These are phyloP conservation scores for Gracilinanus agilis DNA, from an alignment of 2,113 vertebrate species.

Conservation along the genomic window DNA sequence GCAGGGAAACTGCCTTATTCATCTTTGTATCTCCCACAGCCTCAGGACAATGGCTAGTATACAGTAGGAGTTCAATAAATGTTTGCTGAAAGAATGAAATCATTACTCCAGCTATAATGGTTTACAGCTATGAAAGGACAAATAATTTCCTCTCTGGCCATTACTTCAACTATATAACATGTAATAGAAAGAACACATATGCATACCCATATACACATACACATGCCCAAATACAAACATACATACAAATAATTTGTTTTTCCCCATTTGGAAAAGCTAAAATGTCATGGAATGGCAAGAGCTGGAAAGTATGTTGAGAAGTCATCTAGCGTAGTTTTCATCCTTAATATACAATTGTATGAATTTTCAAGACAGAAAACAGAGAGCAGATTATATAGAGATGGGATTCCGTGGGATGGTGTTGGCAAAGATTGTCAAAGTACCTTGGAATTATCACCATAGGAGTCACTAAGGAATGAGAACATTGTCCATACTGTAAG, in stretches of 20 bases:
- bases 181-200: background rate
- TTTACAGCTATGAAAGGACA: background rate
- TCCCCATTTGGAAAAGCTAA: background rate
- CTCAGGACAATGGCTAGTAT: background rate
- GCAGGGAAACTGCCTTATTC: background rate
- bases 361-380: background rate
- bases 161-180: background rate
- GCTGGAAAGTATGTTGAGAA: background rate
- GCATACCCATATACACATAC: no score
- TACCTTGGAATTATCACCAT: background rate
- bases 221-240: background rate
- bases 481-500: background rate
- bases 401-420: background rate
- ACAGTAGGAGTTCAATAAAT: background rate
- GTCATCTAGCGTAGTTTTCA: background rate
- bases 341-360: background rate
- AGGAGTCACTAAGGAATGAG: no score
- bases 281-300: slow-evolving; percentile 12
- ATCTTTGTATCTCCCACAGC: background rate
- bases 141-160: background rate
- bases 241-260: background rate
- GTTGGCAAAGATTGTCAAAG: background rate
- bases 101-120: background rate
- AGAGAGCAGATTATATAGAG: background rate
- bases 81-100: background rate